phyloP scores from a whole-genome alignment of 2,113 vertebrate genomes.

The Anarhynchus alexandrinus region DNA sequence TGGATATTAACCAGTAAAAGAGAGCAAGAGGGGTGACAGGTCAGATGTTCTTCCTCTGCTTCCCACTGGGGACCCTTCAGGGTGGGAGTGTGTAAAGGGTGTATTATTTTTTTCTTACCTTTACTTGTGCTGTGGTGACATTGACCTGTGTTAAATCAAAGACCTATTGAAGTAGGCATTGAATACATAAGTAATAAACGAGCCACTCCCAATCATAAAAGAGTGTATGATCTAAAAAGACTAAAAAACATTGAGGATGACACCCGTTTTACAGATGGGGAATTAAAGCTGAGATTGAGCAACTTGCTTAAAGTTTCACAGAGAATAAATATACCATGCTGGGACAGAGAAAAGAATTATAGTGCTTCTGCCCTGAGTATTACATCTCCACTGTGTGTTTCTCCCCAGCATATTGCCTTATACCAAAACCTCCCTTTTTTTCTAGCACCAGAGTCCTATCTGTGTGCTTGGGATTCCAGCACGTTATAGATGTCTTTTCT shows the following conservation, averaged over 20 bases:
- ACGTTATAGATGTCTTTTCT: conserved; percentile 5
- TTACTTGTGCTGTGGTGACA: neutral
- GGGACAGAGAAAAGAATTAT: neutral
- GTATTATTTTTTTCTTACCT: neutral
- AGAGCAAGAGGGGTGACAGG: neutral
- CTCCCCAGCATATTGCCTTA: neutral
- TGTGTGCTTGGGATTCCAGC: neutral
- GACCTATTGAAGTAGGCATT: neutral
- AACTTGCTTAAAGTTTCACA: neutral
- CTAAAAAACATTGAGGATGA: neutral
- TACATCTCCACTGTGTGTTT: neutral
- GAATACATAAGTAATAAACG: neutral
- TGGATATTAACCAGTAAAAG: neutral
- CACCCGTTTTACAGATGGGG: neutral
- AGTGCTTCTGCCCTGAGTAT: neutral
- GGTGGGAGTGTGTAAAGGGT: neutral
- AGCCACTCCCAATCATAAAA: neutral
- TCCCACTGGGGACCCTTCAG: neutral
- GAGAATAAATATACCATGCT: neutral
- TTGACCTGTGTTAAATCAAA: neutral
- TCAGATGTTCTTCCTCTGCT: neutral
- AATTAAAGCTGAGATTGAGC: neutral
- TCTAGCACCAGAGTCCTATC: neutral
- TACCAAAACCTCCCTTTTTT: neutral
- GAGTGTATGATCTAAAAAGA: neutral